phyloP scores from a whole-genome alignment of 2,113 vertebrate genomes.

The Halichoeres trimaculatus region DNA sequence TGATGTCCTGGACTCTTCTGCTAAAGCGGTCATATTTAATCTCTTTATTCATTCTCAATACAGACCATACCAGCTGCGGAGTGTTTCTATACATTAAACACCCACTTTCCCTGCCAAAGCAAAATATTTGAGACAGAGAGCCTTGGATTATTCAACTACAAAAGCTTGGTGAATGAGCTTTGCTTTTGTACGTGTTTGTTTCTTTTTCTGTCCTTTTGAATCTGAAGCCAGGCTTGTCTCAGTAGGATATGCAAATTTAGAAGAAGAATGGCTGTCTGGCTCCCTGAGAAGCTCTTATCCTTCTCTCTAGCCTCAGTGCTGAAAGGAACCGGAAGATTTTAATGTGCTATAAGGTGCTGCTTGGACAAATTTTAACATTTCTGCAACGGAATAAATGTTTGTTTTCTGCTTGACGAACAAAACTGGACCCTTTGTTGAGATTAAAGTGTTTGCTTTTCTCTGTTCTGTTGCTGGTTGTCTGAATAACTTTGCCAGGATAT shows the following conservation, averaged over 20 bases:
- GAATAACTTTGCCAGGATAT: constrained; percentile 56
- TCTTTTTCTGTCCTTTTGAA: constrained; percentile 74
- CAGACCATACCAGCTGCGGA: constrained; percentile 59
- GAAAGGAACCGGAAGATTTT: constrained; percentile 61
- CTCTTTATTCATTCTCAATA: constrained; percentile 64
- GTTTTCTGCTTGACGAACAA: constrained; percentile 42
- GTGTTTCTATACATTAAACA: constrained; percentile 53
- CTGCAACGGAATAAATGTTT: constrained; percentile 49
- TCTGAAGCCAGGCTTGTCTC: constrained; percentile 73
- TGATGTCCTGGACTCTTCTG: constrained; percentile 35
- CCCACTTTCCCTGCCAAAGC: constrained; percentile 35
- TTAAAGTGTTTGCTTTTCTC: constrained; percentile 54
- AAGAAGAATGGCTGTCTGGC: constrained; percentile 77
- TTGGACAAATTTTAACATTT: constrained; percentile 63
- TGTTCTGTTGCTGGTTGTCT: constrained; percentile 48
- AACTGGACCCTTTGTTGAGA: constrained; percentile 58
- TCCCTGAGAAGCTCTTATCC: constrained; percentile 72
- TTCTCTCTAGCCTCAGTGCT: constrained; percentile 50
- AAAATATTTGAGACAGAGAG: constrained; percentile 62
- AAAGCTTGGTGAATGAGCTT: constrained; percentile 72
- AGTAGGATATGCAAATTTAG: constrained; percentile 77
- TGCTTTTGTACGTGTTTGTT: constrained; percentile 73
- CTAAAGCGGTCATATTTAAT: constrained; percentile 68
- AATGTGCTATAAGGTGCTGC: constrained; percentile 52
- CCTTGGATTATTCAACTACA: constrained; percentile 80